Conservation (phyloP, 2,797 vertebrate genomes). For the Micromesistius poutassou region DNA sequence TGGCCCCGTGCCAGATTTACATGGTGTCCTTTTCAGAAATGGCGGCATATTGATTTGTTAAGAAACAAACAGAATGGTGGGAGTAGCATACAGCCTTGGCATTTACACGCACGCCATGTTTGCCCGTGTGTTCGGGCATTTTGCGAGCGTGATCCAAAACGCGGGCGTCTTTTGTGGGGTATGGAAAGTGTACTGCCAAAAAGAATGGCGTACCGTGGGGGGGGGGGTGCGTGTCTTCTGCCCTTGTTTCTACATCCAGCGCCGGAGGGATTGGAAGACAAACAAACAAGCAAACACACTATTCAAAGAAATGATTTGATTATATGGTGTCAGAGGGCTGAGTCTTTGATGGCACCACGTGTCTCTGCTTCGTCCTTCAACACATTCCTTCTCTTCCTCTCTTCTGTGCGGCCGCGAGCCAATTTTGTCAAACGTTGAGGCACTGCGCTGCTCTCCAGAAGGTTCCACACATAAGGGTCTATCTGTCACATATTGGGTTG, state of each 20-base stretch:
- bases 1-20: constrained; percentile 57
- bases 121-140: constrained; percentile 41
- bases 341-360: neutral
- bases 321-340: too few species aligned
- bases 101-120: constrained; percentile 59
- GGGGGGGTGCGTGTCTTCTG: constrained; percentile 25
- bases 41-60: constrained; percentile 52
- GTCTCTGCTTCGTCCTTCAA: constrained; percentile 22
- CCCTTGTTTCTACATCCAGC: constrained; percentile 20
- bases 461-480: constrained; percentile 36
- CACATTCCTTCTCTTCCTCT: constrained; percentile 15
- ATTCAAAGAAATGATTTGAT: too few species aligned
- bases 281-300: constrained; percentile 21
- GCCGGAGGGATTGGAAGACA: constrained; percentile 25
- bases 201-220: constrained; percentile 7
- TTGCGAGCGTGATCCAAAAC: constrained; percentile 65
- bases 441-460: constrained; percentile 42
- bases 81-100: constrained; percentile 46
- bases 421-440: constrained; percentile 46
- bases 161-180: neutral
- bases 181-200: neutral
- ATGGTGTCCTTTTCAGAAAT: constrained; percentile 63
- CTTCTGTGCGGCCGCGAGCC: constrained; percentile 24
- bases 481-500: constrained; percentile 57
- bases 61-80: constrained; percentile 50